Conservation (phyloP, 2,888 invertebrate genomes). For the Ormyrus nitidulus region DNA sequence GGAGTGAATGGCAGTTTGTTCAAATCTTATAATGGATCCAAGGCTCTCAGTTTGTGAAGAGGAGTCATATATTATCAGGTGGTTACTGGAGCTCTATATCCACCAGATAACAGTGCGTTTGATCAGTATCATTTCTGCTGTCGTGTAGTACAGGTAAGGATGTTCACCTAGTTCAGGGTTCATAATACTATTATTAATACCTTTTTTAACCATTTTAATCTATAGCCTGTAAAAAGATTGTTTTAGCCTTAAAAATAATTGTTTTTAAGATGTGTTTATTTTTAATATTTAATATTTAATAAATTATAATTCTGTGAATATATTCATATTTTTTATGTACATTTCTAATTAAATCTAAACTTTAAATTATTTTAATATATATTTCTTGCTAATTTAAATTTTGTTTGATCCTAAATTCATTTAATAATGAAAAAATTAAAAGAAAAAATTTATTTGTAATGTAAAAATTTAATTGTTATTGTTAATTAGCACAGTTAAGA, state of each 20-base stretch:
- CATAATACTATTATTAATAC: not conserved
- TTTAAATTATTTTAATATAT: not conserved
- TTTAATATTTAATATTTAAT: not conserved
- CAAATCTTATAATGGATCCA: constrained; percentile 50
- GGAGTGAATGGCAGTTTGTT: constrained; percentile 40
- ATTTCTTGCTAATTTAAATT: not conserved
- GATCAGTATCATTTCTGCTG: constrained; percentile 39
- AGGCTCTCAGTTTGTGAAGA: constrained; percentile 31
- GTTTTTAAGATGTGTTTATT: not conserved
- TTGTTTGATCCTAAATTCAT: constrained; percentile 12
- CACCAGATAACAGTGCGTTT: constrained; percentile 32
- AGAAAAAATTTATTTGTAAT: not conserved
- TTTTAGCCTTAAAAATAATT: no score
- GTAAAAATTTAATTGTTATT: no score
- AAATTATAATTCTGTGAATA: not conserved
- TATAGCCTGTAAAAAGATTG: not conserved
- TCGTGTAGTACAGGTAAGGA: constrained; percentile 40
- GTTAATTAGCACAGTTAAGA: no score
- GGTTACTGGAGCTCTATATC: constrained; percentile 27
- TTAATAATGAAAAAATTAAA: not conserved
- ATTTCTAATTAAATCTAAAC: no score
- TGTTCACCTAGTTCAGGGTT: not conserved
- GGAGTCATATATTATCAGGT: constrained; percentile 44
- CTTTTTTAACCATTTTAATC: not conserved
- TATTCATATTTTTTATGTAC: not conserved